Conservation (phyloP, 1,140 invertebrate species). For the Magallana ariakensis region DNA sequence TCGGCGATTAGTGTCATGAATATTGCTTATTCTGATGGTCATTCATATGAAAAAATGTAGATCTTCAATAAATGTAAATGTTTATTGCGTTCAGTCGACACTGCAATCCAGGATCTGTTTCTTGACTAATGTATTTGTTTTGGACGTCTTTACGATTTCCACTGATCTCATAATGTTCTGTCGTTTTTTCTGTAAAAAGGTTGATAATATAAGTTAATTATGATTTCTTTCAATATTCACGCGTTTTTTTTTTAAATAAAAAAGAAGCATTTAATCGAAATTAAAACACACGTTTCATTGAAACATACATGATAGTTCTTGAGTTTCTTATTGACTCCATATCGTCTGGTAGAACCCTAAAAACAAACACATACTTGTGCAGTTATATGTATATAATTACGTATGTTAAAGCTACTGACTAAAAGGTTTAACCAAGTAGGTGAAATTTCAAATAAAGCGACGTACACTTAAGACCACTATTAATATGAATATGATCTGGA, state of each 20-base stretch:
- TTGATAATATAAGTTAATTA: no score
- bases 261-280: background rate
- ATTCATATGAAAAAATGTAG: no score
- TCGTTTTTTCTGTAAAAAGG: conserved; percentile 23
- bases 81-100: no score
- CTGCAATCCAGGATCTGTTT: background rate
- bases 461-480: conserved; percentile 47
- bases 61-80: no score
- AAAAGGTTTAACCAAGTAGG: no score
- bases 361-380: background rate
- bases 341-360: conserved; percentile 2
- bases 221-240: background rate
- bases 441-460: background rate
- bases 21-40: no score
- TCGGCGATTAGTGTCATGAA: no score
- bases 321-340: background rate
- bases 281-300: background rate
- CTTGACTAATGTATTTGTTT: conserved; percentile 19
- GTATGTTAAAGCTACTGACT: no score
- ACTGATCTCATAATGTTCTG: background rate
- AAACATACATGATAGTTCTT: background rate
- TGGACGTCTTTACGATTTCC: background rate
- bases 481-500: conserved; percentile 59
- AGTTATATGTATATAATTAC: no score
- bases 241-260: background rate